Evolutionary conservation across 2,797 vertebrate genomes (phyloP).

Genomic region (Phoebastria nigripes): DNA sequence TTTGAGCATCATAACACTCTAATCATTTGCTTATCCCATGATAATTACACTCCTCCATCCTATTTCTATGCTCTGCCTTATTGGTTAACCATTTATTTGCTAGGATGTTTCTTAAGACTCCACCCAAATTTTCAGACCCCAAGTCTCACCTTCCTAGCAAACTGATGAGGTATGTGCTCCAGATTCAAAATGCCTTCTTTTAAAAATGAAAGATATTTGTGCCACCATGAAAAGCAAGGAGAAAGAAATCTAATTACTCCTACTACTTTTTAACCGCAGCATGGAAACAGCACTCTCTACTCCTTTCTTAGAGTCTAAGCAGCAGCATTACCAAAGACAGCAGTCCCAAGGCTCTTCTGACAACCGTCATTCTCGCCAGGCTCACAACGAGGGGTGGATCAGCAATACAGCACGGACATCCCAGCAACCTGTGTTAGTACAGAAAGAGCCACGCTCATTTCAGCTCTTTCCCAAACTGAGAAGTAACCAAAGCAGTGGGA

Average conservation of each 20-base stretch:
- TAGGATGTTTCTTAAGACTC: neutral
- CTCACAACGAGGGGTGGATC: neutral
- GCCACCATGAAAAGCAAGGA: neutral
- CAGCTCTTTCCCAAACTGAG: neutral
- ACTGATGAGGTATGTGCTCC: neutral
- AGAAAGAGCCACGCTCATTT: neutral
- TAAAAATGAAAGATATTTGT: neutral
- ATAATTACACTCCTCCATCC: conserved; percentile 55
- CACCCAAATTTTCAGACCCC: neutral
- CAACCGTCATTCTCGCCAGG: accelerated
- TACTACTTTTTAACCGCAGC: neutral
- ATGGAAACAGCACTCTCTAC: neutral
- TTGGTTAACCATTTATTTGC: conserved; percentile 60
- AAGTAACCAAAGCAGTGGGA: neutral
- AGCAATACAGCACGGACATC: neutral
- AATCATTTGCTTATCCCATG: conserved; percentile 65
- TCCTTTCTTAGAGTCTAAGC: neutral
- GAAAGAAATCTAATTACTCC: neutral
- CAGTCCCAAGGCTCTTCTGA: neutral
- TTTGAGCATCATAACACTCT: conserved; percentile 66
- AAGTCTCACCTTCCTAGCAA: neutral
- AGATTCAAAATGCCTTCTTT: neutral
- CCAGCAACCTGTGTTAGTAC: neutral
- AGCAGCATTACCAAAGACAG: neutral
- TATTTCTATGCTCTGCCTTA: conserved; percentile 14